Base-by-base conservation (phyloP, 1,140 invertebrate species). In the Aphaenogaster ashmeadi region DNA sequence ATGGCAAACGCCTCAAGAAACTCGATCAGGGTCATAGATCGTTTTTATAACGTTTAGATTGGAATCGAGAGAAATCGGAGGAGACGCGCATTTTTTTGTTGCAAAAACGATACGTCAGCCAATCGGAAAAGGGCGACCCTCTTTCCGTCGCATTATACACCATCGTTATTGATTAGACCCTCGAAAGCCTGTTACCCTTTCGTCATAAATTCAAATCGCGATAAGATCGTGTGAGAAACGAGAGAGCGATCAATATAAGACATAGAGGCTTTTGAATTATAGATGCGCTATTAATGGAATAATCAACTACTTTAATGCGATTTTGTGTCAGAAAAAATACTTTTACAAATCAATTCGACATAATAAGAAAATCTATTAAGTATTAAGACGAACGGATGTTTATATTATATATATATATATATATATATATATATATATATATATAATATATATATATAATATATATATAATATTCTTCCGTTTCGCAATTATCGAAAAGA, bases 151-250 rank as follows among this genome's bases (percentile, higher is more conserved):
- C 13, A 75, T 78, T 86, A 77, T 78, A 78, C 15, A 52, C n/a
- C 47, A 27, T 62, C 38, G 52, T 69, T 71, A 71, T 41, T 36
- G 64, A 38, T 38, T 44, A 74, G 41, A 47, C 11, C 15, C 41
- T 62, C 9, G n/a, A 75, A 75, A 84, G 41, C n/a, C 41, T 50
- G 36, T 78, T 86, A 86, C 47, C n/a, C 47, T 52, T 78, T 54
- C 21, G 56, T 86, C 83, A 74, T 78, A 78, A 86, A 78, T 77
- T 64, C 58, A 66, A 75, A 64, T 54, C 38, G 33, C 15, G 27
- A 86, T 66, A 78, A 86, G 60, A 85, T 66, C 21, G 11, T 36
- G 38, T 15, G 11, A 13, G 27, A 36, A 9, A 60, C 36, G 27
- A 60, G 50, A 41, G 15, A 8, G 36, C 11, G 50, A 84, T 85